Conservation (phyloP, 1,140 invertebrate genomes). For the Helicoverpa zea region DNA sequence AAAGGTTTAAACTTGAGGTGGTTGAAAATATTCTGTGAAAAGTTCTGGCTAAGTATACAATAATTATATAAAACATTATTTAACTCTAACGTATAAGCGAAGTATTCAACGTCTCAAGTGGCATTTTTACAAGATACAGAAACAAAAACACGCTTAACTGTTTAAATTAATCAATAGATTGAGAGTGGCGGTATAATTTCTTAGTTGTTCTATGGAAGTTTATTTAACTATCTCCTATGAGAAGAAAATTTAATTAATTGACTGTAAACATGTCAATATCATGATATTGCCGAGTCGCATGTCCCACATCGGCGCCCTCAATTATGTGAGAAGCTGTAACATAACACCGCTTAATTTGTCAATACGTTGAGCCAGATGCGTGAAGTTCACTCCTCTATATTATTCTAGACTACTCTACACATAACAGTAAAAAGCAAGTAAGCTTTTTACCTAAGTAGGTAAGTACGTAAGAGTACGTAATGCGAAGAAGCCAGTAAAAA, state of each 20-base stretch:
- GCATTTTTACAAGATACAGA: too few relatives aligned
- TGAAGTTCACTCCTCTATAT: neutral
- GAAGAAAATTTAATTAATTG: conserved; percentile 18
- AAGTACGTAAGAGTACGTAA: too few relatives aligned
- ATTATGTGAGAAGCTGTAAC: conserved; percentile 26
- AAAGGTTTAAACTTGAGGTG: too few relatives aligned
- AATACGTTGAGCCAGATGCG: neutral
- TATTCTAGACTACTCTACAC: neutral
- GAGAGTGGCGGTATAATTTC: neutral
- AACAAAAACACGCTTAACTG: too few relatives aligned
- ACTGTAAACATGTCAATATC: neutral
- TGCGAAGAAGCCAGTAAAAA: too few relatives aligned
- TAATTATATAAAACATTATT: too few relatives aligned
- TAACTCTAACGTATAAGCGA: too few relatives aligned
- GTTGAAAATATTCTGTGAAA: too few relatives aligned
- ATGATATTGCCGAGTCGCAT: neutral
- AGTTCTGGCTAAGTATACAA: too few relatives aligned
- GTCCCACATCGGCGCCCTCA: conserved; percentile 18
- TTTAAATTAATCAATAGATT: too few relatives aligned
- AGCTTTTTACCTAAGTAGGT: neutral
- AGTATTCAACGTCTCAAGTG: too few relatives aligned
- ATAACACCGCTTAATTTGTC: neutral
- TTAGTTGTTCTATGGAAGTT: neutral
- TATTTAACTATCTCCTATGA: neutral
- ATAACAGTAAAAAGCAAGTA: neutral